These are phyloP conservation scores for Nilaparvata lugens DNA, from an alignment of 1,140 invertebrate species.

Conservation along the genomic window DNA sequence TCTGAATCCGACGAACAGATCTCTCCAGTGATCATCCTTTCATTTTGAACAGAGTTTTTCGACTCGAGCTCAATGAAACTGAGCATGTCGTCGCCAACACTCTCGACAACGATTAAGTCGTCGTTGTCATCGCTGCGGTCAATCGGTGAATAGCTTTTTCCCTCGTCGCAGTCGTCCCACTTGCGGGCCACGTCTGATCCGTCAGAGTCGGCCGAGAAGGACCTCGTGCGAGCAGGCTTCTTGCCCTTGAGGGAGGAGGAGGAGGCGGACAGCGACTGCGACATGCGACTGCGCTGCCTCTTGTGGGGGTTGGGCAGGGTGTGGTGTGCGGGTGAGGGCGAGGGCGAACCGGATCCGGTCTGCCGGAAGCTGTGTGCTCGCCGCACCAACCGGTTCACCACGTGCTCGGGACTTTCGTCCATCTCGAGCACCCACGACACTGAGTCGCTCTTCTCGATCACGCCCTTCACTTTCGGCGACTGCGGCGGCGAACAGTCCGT, in stretches of 20 bases:
- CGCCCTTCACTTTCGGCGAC: conserved; percentile 52
- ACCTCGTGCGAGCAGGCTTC: conserved; percentile 8
- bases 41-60: background rate
- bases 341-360: conserved; percentile 10
- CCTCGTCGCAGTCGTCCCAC: conserved; percentile 1
- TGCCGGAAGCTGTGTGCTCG: conserved; percentile 25
- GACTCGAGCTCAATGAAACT: conserved; percentile 4
- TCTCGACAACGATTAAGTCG: conserved; percentile 13
- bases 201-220: conserved; percentile 16
- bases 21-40: background rate
- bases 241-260: background rate
- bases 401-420: conserved; percentile 53
- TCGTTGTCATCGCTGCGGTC: conserved; percentile 13
- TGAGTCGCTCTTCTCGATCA: conserved; percentile 72
- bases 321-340: conserved; percentile 7
- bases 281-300: conserved; percentile 11
- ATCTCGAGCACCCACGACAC: conserved; percentile 76
- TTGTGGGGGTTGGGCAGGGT: conserved; percentile 12
- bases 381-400: conserved; percentile 26
- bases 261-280: background rate
- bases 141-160: background rate
- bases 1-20: conserved; percentile 5
- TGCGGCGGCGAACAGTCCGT: conserved; percentile 11
- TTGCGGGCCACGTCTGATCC: conserved; percentile 1
- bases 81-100: conserved; percentile 12